phyloP scores from a whole-genome alignment of 2,797 vertebrate species.

The Coendou prehensilis region DNA sequence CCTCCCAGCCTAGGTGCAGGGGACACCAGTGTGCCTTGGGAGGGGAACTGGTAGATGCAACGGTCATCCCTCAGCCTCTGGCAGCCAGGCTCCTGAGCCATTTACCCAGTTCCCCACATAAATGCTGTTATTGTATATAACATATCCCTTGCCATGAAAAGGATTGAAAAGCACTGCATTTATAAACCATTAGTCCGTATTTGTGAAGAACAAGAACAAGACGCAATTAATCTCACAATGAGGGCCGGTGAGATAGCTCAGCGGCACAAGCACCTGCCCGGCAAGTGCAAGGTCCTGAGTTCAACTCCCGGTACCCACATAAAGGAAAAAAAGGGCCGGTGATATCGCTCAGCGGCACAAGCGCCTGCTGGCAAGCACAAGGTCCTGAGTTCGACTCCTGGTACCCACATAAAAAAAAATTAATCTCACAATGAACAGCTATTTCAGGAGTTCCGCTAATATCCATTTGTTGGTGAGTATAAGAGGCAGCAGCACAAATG shows the following conservation, averaged over 20 bases:
- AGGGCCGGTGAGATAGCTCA: background rate
- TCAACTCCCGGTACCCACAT: no score
- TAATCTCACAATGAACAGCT: background rate
- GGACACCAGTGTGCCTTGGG: background rate
- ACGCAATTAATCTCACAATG: background rate
- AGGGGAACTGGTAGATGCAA: background rate
- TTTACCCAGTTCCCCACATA: background rate
- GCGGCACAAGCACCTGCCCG: no score
- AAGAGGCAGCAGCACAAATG: background rate
- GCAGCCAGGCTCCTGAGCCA: background rate
- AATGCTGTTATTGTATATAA: background rate
- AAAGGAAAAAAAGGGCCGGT: no score
- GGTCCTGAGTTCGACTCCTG: no score
- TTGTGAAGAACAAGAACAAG: conserved; percentile 18
- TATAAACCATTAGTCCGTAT: conserved; percentile 26
- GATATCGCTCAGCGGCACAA: no score
- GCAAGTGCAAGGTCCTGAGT: no score
- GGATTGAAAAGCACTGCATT: background rate
- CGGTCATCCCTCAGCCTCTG: background rate
- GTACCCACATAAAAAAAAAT: background rate
- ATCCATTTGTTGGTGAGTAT: background rate
- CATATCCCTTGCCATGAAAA: background rate
- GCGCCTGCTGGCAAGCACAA: no score
- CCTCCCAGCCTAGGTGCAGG: background rate
- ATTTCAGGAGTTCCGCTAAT: background rate